Evolutionary conservation across 2,113 vertebrate species (phyloP).

Genomic region (Pipa parva): DNA sequence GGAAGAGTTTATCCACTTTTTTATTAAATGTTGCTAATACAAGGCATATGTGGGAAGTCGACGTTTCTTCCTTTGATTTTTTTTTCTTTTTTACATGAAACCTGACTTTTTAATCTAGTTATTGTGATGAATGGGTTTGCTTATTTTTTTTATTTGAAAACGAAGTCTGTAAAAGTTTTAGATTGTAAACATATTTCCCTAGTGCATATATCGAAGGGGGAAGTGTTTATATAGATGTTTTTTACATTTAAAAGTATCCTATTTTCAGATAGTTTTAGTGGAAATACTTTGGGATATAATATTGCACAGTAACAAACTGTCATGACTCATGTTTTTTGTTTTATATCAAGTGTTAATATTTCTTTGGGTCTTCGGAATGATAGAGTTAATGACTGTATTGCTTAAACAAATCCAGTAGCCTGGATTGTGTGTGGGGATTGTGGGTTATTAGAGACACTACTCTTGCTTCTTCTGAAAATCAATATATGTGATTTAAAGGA

Average conservation of each 20-base stretch:
- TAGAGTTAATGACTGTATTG: background rate
- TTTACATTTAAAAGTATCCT: background rate
- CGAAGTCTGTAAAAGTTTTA: background rate
- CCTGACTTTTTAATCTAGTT: background rate
- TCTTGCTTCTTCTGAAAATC: too few relatives aligned
- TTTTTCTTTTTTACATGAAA: background rate
- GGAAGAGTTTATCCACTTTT: background rate
- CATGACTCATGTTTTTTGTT: background rate
- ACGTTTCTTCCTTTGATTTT: background rate
- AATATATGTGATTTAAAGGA: too few relatives aligned
- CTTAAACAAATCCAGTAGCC: background rate
- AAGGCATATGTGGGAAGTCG: background rate
- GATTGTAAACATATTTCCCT: background rate
- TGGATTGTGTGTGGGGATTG: background rate
- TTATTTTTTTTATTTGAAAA: slow-evolving; percentile 4
- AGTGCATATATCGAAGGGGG: background rate
- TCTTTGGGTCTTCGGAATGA: background rate
- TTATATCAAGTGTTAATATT: slow-evolving; percentile 1
- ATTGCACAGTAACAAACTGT: slow-evolving; percentile 11
- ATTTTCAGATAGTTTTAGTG: background rate
- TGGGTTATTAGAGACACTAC: too few relatives aligned
- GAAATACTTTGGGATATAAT: background rate
- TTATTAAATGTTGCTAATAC: background rate
- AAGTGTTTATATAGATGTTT: background rate
- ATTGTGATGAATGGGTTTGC: slow-evolving; percentile 2